phyloP scores from a whole-genome alignment of 2,797 vertebrate genomes.

The Myiotriccus ornatus region DNA sequence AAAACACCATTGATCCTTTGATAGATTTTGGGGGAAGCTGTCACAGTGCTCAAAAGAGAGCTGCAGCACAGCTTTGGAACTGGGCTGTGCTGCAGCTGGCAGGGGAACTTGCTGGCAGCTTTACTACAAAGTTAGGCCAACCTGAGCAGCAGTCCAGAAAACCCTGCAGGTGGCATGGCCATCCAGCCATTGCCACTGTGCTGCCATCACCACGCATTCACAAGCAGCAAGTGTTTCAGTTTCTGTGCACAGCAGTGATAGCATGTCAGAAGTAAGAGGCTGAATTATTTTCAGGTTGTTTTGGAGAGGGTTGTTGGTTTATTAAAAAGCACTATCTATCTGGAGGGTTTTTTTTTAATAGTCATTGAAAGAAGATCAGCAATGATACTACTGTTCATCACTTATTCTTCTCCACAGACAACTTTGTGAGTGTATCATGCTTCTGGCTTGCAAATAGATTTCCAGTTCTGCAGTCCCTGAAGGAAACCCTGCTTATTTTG shows the following conservation, averaged over 20 bases:
- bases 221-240: not conserved
- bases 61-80: not conserved
- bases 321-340: not conserved
- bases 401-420: not conserved
- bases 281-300: not conserved
- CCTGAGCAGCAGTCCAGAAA: not conserved
- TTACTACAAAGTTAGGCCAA: not conserved
- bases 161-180: not conserved
- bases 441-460: not conserved
- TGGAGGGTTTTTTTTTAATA: not conserved
- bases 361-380: not conserved
- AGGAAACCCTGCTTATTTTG: not conserved
- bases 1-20: not conserved
- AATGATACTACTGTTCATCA: not conserved
- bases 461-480: not conserved
- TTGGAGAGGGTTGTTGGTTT: not conserved
- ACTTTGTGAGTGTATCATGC: not conserved
- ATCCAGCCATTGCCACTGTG: not conserved
- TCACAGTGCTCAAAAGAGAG: not conserved
- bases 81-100: not conserved
- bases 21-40: not conserved
- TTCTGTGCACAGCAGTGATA: not conserved
- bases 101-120: not conserved
- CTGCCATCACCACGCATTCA: rapidly evolving
- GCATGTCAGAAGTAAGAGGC: not conserved